Percentiles rank a stretch among this genome's conserved stretches.
Conservation (phyloP, 2,888 invertebrate genomes). For the Creontiades dilutus region DNA sequence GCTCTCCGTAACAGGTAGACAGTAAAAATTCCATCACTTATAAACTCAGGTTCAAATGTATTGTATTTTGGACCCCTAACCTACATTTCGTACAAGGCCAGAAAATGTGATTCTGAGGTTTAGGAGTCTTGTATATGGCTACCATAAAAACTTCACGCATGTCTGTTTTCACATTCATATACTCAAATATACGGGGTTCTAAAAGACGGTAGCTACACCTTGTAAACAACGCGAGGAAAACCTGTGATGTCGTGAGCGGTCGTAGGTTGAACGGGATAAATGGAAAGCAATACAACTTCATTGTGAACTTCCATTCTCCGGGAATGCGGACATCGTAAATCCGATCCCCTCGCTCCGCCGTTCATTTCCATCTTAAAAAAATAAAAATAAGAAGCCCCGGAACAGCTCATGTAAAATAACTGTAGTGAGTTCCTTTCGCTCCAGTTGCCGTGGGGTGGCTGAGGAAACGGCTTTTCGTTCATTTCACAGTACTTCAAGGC, state of each 20-base stretch:
- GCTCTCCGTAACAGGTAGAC: too few species aligned
- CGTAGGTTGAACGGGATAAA: not conserved
- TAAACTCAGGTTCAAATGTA: too few species aligned
- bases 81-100: too few species aligned
- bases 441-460: not conserved
- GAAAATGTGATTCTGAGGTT: too few species aligned
- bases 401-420: not conserved
- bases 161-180: too few species aligned
- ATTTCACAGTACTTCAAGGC: not conserved
- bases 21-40: too few species aligned
- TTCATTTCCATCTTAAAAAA: not conserved
- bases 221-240: not conserved
- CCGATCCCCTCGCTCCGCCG: not conserved
- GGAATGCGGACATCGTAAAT: conserved; percentile 22
- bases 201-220: too few species aligned
- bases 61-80: too few species aligned
- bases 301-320: conserved; percentile 19
- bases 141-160: too few species aligned
- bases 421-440: not conserved
- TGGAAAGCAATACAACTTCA: not conserved
- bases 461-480: not conserved
- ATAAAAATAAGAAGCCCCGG: not conserved
- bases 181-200: too few species aligned
- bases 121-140: too few species aligned
- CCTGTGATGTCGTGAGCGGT: not conserved